A percentile compares a stretch with the other conserved stretches of the same genome.
These are phyloP conservation scores for Lordiphosa clarofinis DNA, from an alignment of 1,140 invertebrate species.

Conservation along the genomic window DNA sequence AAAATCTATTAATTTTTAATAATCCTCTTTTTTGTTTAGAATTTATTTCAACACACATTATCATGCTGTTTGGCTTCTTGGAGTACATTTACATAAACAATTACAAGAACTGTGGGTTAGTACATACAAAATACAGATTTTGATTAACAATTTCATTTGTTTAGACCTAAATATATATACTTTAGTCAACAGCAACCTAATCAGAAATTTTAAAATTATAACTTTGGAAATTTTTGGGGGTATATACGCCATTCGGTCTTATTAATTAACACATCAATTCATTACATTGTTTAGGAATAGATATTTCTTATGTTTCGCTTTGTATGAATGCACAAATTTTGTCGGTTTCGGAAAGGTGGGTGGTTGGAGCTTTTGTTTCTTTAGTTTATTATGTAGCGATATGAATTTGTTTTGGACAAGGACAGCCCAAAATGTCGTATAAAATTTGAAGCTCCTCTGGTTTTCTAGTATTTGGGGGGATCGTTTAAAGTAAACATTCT, in stretches of 20 bases:
- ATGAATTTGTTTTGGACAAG: constrained; percentile 37
- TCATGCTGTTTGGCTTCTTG: constrained; percentile 47
- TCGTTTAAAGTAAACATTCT: constrained; percentile 50
- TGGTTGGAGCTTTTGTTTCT: no score
- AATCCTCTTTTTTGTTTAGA: constrained; percentile 26
- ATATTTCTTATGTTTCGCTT: not conserved
- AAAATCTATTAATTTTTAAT: constrained; percentile 57
- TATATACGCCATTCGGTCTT: not conserved
- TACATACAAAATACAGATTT: constrained; percentile 43
- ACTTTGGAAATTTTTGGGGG: not conserved
- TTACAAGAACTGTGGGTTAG: constrained; percentile 44
- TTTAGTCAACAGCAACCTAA: not conserved
- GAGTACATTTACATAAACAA: constrained; percentile 47
- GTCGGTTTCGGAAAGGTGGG: no score
- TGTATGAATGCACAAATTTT: not conserved
- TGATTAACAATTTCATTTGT: constrained; percentile 26
- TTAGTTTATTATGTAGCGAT: constrained; percentile 55
- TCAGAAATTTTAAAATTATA: no score
- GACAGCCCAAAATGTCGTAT: constrained; percentile 53
- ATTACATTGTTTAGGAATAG: not conserved
- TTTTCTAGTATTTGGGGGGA: constrained; percentile 15
- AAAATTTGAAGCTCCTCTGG: constrained; percentile 67
- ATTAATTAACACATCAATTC: constrained; percentile 3
- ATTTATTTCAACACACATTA: constrained; percentile 40
- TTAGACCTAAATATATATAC: constrained; percentile 1